A percentile compares a stretch with the other conserved stretches of the same genome.
phyloP scores from a whole-genome alignment of 2,888 invertebrate species.

The Aproaerema taeniolella region DNA sequence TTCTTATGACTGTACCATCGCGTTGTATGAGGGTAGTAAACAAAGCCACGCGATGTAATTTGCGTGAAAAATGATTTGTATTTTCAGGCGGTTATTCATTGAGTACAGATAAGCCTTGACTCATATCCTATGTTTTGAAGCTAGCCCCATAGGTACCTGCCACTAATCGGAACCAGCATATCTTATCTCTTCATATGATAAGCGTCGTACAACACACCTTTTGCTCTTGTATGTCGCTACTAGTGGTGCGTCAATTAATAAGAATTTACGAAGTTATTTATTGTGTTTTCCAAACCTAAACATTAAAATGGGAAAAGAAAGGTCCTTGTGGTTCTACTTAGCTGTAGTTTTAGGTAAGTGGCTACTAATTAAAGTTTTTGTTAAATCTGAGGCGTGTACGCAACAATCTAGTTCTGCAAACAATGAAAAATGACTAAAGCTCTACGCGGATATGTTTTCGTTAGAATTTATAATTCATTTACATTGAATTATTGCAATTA shows the following conservation, averaged over 20 bases:
- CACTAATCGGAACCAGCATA: constrained; percentile 43
- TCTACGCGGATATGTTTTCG: too few relatives aligned
- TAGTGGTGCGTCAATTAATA: constrained; percentile 36
- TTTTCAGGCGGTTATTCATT: neutral
- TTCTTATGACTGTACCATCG: too few relatives aligned
- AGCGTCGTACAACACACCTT: constrained; percentile 47
- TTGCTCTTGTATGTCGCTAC: constrained; percentile 28
- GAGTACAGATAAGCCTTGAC: neutral
- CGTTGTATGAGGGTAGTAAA: too few relatives aligned
- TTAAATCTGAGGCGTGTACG: neutral
- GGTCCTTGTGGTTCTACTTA: constrained; percentile 66
- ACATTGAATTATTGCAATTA: too few relatives aligned
- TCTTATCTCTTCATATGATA: constrained; percentile 62
- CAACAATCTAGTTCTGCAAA: constrained; percentile 2
- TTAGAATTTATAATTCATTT: too few relatives aligned
- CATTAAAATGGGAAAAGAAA: constrained; percentile 58
- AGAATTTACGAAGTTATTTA: constrained; percentile 26
- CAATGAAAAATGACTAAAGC: too few relatives aligned
- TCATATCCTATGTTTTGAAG: constrained; percentile 5
- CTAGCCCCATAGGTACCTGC: constrained; percentile 25
- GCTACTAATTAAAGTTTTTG: neutral
- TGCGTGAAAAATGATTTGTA: too few relatives aligned
- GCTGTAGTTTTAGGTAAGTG: constrained; percentile 70
- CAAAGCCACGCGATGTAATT: too few relatives aligned
- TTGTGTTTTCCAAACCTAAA: constrained; percentile 24